A percentile compares a stretch with the other conserved stretches of the same genome.
These are phyloP conservation scores for Cactoblastis cactorum DNA, from an alignment of 2,888 invertebrate species.

Conservation along the genomic window DNA sequence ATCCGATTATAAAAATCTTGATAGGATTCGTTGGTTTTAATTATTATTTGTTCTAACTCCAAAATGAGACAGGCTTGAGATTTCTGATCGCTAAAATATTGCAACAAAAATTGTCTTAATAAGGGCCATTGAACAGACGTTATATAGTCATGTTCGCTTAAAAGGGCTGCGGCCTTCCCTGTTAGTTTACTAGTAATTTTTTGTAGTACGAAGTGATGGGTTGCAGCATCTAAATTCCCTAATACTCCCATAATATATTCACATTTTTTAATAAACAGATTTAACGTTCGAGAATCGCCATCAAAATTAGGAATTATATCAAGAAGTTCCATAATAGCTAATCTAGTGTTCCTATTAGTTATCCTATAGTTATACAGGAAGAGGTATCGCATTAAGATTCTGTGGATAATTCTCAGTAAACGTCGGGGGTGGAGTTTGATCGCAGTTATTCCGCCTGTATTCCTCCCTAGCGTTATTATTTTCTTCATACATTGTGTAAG, in stretches of 20 bases:
- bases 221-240: background rate
- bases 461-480: background rate
- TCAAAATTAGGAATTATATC: background rate
- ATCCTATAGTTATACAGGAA: background rate
- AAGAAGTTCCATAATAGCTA: background rate
- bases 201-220: background rate
- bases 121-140: background rate
- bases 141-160: background rate
- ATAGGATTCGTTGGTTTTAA: background rate
- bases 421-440: background rate
- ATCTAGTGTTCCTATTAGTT: background rate
- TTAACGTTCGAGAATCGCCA: background rate
- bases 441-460: background rate
- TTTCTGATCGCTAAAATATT: background rate
- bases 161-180: background rate
- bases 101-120: background rate
- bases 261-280: background rate
- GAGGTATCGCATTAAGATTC: background rate
- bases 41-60: background rate
- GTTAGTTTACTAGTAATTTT: background rate
- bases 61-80: background rate
- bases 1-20: too few relatives aligned
- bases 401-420: background rate
- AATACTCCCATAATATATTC: background rate
- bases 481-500: too few relatives aligned